Conservation (phyloP, 2,888 invertebrate genomes). For the Pterobdella sp. region DNA sequence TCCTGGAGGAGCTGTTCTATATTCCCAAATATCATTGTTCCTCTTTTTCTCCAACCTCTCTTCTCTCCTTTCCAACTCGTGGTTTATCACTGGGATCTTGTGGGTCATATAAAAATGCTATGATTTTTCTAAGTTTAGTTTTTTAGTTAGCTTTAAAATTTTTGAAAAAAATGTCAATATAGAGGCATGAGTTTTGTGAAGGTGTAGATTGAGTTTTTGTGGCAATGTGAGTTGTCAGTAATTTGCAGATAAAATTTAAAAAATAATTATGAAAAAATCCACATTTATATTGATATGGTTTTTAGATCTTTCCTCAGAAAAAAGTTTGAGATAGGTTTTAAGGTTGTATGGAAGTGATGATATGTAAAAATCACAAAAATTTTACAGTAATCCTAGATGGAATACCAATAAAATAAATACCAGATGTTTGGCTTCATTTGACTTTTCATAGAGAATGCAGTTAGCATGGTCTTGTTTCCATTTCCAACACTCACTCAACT, state of each 20-base stretch:
- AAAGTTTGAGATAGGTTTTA: background rate
- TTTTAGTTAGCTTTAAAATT: no score
- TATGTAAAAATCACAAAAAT: background rate
- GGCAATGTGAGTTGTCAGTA: background rate
- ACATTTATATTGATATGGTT: no score
- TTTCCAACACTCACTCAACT: constrained; percentile 64
- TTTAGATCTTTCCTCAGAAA: no score
- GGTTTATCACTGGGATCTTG: constrained; percentile 57
- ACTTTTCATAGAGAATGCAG: constrained; percentile 63
- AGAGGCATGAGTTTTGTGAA: no score
- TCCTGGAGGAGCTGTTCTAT: constrained; percentile 65
- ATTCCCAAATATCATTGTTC: constrained; percentile 71
- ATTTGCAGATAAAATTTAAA: background rate
- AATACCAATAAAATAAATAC: constrained; percentile 50
- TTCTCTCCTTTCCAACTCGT: constrained; percentile 63
- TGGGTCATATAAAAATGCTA: constrained; percentile 20
- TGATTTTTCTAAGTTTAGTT: no score
- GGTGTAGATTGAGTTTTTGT: background rate
- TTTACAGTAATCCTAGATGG: background rate
- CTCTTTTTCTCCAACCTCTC: constrained; percentile 63
- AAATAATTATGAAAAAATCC: background rate
- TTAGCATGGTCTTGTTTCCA: constrained; percentile 72
- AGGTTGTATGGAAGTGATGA: constrained; percentile 6
- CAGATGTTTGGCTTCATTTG: constrained; percentile 61
- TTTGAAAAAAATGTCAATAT: no score